Evolutionary conservation across 2,113 vertebrate genomes (phyloP), one percentile per base, ranked within the genome.

Genomic region (Tetrao urogallus): DNA sequence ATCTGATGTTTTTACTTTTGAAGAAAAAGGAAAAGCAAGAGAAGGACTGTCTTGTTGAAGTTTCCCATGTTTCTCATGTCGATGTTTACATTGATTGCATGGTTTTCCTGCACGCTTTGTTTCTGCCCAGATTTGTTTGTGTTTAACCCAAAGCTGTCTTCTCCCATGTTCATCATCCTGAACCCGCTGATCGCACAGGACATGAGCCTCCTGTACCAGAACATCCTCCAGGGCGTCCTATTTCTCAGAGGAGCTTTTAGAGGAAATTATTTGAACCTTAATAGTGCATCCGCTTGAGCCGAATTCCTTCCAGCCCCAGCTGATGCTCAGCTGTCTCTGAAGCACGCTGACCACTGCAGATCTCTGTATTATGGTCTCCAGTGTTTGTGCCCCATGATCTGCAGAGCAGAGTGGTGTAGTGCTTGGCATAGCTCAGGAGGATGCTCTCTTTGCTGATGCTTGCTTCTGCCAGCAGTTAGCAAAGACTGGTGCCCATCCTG

Each of bases 71-170:
- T 92, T 94, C 66, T 90, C 71, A 65, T 86, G 61, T 42, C 11
- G 2, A 56, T 86, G 9, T 87, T 93, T 57, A 56, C 50, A 11
- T 43, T 88, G 94, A 61, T 86, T 86, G 79, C 65, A 70, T 91
- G 92, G 80, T 95, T 95, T 92, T 80, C 88, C 88, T 67, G 85
- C 92, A 82, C 78, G 84, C 75, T 95, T 79, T 92, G 71, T 94
- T 92, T 70, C 90, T 91, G 79, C 89, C 76, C 52, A n/a, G 86
- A 83, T 80, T 54, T 88, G 75, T 94, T 92, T 96, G 91, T 89
- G 80, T 95, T 89, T 94, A 89, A 89, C 86, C 79, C 84, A 84
- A 86, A 92, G 78, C 75, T 86, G 57, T 92, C 89, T 95, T 71
- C 79, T 95, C 77, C 87, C 73, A 40, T 89, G 73, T 66, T 82